A percentile compares a stretch with the other conserved stretches of the same genome.
phyloP scores from a whole-genome alignment of 2,113 vertebrate species.

The Poeciliopsis turrubarensis region DNA sequence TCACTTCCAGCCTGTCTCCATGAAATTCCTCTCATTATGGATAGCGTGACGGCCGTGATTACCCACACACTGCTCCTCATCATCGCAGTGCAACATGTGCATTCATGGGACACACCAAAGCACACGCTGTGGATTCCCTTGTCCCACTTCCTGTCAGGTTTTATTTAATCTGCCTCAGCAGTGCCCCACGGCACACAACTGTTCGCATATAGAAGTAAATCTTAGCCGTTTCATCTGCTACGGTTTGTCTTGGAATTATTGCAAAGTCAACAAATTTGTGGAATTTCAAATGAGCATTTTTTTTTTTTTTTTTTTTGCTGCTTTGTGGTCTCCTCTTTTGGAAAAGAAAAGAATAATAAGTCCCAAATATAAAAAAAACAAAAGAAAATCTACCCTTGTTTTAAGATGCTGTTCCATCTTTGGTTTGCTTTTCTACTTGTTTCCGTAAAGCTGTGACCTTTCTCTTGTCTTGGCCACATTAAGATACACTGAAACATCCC shows the following conservation, averaged over 20 bases:
- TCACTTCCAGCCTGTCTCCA: constrained; percentile 23
- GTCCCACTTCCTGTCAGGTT: constrained; percentile 11
- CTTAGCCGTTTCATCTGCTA: background rate
- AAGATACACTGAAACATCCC: no score
- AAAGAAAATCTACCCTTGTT: background rate
- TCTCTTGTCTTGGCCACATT: no score
- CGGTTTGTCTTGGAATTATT: background rate
- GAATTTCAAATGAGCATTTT: background rate
- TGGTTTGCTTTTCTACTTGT: background rate
- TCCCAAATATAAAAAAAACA: background rate
- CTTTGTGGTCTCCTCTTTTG: background rate
- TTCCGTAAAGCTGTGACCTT: background rate
- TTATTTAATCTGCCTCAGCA: background rate
- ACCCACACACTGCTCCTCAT: constrained; percentile 60
- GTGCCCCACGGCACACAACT: background rate
- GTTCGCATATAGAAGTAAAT: background rate
- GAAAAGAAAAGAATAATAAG: background rate
- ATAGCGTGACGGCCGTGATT: constrained; percentile 57
- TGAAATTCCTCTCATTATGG: constrained; percentile 55
- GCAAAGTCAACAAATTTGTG: background rate
- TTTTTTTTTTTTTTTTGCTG: background rate
- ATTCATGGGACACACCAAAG: constrained; percentile 24
- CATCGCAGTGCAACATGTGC: constrained; percentile 18
- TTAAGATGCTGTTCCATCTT: background rate
- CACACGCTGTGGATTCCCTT: constrained; percentile 26